Conservation (phyloP, 2,113 vertebrate species). For the Cochlearius cochlearius region DNA sequence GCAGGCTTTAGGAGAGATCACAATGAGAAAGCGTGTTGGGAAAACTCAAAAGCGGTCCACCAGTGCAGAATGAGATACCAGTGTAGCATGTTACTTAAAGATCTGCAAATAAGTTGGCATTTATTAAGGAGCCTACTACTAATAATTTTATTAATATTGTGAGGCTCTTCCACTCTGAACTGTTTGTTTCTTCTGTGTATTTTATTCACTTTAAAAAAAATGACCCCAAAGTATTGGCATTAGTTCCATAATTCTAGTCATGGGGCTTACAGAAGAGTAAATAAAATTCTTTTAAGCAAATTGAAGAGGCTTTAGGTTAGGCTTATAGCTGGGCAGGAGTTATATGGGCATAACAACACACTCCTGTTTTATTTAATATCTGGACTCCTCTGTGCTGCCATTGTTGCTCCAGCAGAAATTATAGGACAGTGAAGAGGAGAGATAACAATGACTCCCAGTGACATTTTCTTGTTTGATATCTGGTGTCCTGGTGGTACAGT, state of each 20-base stretch:
- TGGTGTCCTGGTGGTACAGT: background rate
- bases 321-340: background rate
- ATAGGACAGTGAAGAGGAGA: background rate
- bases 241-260: background rate
- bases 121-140: background rate
- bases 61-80: background rate
- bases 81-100: background rate
- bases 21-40: background rate
- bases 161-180: background rate
- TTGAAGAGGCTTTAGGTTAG: background rate
- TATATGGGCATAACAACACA: background rate
- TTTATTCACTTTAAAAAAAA: background rate
- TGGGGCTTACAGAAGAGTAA: background rate
- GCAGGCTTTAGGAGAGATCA: background rate
- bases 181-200: background rate
- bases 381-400: background rate
- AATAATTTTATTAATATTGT: background rate
- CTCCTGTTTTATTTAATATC: background rate
- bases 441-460: background rate
- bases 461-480: background rate
- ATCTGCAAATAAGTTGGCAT: background rate
- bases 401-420: background rate
- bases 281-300: background rate
- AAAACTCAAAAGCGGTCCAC: background rate
- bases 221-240: background rate